Evolutionary conservation across 2,113 vertebrate genomes (phyloP), one percentile per base, ranked within the genome.

Genomic region (Aythya baeri): DNA sequence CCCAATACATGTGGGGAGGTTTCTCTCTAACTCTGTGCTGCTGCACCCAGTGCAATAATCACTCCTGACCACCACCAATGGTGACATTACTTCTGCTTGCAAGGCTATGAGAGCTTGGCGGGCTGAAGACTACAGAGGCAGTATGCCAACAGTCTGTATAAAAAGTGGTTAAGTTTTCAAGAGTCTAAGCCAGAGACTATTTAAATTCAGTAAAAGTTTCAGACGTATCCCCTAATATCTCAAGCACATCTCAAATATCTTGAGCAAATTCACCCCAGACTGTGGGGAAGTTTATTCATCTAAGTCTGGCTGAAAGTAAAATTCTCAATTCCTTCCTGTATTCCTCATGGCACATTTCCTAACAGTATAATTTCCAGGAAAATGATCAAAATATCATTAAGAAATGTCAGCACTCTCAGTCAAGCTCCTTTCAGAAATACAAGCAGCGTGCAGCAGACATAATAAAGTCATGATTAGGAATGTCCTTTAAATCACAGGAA

Each of bases 321-420:
- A 84, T 61, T 61, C 77, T 89, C 77, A 13, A 27, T 84, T 93
- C 26, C 70, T 91, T 91, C 61, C 36, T 93, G 38, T 92, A 2
- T 79, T 93, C 70, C 63, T 89, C 77, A 57, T 62, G 44, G 71
- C 57, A 67, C 71, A 46, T 94, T 93, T 93, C 62, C 81, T 83
- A 89, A 59, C n/a, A 27, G 67, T 62, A 66, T 94, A 82, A 93
- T 90, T 82, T 86, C 58, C 70, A 94, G 61, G 77, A 89, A 95
- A 89, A 86, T 36, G 6, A 94, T 93, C 81, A 92, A 95, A 96
- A 92, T 85, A 92, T 80, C 83, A 94, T 96, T 95, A 93, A 74
- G 88, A 89, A 93, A 89, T 94, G 89, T 92, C 93, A 94, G 70
- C 72, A 79, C 77, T 79, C 70, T 87, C 81, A 94, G 94, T 76